A percentile compares a stretch with the other conserved stretches of the same genome.
phyloP scores from a whole-genome alignment of 2,113 vertebrate species.

The Erinaceus europaeus region DNA sequence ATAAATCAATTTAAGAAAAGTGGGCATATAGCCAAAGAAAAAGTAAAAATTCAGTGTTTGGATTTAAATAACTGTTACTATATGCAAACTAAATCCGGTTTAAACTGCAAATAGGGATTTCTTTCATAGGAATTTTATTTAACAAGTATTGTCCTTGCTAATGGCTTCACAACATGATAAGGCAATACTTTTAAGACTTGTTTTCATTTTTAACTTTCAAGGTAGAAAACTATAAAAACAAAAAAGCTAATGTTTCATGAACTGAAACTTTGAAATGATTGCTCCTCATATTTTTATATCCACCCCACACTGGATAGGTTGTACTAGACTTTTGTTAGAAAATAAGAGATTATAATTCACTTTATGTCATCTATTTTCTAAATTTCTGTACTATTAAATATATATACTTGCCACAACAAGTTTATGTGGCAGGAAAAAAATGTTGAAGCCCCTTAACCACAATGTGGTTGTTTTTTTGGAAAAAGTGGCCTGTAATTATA shows the following conservation, averaged over 20 bases:
- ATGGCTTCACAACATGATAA: constrained; percentile 21
- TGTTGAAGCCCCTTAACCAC: too few relatives aligned
- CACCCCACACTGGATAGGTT: neutral
- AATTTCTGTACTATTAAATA: neutral
- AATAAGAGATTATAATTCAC: neutral
- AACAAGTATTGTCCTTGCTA: constrained; percentile 48
- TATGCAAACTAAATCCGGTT: constrained; percentile 67
- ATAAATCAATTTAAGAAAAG: constrained; percentile 89
- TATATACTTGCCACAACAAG: neutral
- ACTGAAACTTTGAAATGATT: constrained; percentile 57
- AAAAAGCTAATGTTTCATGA: constrained; percentile 46
- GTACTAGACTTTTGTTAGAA: neutral
- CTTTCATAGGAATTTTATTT: constrained; percentile 42
- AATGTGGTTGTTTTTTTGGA: too few relatives aligned
- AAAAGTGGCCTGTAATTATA: too few relatives aligned
- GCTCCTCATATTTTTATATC: neutral
- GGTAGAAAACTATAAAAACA: constrained; percentile 63
- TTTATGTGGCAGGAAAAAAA: neutral
- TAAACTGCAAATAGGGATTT: constrained; percentile 68
- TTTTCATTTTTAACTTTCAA: constrained; percentile 77
- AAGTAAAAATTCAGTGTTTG: constrained; percentile 76
- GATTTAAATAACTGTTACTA: constrained; percentile 73
- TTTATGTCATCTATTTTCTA: neutral
- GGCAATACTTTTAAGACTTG: constrained; percentile 74
- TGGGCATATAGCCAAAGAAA: constrained; percentile 80